Percentiles rank a stretch among this genome's conserved stretches.
Evolutionary conservation across 2,113 vertebrate genomes (phyloP).

Genomic region (Phocoena phocoena): DNA sequence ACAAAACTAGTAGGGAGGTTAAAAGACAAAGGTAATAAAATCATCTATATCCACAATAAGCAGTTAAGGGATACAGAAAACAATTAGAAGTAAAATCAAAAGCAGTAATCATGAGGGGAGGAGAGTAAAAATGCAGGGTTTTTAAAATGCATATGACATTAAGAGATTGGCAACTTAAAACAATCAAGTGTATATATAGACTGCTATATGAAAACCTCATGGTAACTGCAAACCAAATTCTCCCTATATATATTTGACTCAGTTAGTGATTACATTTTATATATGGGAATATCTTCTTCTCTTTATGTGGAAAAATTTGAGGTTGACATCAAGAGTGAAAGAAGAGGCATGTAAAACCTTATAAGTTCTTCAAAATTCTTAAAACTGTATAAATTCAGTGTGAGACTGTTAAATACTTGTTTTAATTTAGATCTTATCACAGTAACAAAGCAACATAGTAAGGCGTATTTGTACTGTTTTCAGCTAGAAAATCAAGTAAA

Average conservation of each 20-base stretch:
- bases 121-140: neutral
- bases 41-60: neutral
- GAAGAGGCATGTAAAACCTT: conserved; percentile 24
- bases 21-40: neutral
- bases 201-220: neutral
- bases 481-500: neutral
- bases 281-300: conserved; percentile 39
- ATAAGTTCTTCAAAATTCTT: conserved; percentile 66
- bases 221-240: neutral
- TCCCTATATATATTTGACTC: neutral
- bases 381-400: conserved; percentile 61
- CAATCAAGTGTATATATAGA: neutral
- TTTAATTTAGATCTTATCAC: conserved; percentile 61
- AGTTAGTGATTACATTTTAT: conserved; percentile 43
- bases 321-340: conserved; percentile 54
- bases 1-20: neutral
- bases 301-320: neutral
- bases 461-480: neutral
- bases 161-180: neutral
- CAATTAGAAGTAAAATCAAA: neutral
- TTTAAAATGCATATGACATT: neutral
- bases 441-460: neutral
- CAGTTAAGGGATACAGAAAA: neutral
- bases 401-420: conserved; percentile 21
- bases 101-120: neutral